Percentiles rank a stretch among this genome's conserved stretches.
These are phyloP conservation scores for Drosophila takahashii DNA, from an alignment of 1,140 invertebrate genomes.

Conservation along the genomic window DNA sequence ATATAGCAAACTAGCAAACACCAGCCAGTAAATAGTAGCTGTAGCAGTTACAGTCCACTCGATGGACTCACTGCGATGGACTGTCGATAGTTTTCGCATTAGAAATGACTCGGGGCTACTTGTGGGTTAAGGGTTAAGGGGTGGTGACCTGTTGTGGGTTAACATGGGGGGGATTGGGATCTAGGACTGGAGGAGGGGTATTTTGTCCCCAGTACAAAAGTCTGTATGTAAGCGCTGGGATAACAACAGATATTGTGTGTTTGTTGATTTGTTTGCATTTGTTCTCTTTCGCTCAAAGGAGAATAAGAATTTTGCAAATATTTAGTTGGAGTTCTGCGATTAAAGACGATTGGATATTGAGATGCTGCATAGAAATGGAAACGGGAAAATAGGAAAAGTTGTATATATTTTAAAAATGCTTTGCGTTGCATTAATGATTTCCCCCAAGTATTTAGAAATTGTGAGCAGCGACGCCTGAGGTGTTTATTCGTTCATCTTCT, in stretches of 20 bases:
- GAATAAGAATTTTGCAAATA: slow-evolving; percentile 29
- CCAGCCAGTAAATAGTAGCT: slow-evolving; percentile 35
- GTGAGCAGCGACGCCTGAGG: slow-evolving; percentile 8
- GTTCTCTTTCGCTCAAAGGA: slow-evolving; percentile 17
- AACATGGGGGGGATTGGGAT: neutral
- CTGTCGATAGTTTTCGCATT: slow-evolving; percentile 54
- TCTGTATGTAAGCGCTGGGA: slow-evolving; percentile 33
- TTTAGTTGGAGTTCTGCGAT: slow-evolving; percentile 12
- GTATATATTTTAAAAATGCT: neutral
- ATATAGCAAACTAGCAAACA: slow-evolving; percentile 45
- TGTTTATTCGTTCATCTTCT: slow-evolving; percentile 18
- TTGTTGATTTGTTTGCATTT: slow-evolving; percentile 37
- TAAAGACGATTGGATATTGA: neutral
- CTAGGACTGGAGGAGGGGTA: too few species aligned
- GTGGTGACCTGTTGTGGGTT: slow-evolving; percentile 8
- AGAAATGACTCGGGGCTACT: slow-evolving; percentile 25
- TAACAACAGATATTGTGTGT: slow-evolving; percentile 42
- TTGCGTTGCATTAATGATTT: slow-evolving; percentile 27
- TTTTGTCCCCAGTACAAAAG: slow-evolving; percentile 10
- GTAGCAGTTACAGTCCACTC: slow-evolving; percentile 33
- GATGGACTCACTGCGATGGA: slow-evolving; percentile 18
- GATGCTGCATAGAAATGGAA: neutral
- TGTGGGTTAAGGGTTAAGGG: slow-evolving; percentile 17
- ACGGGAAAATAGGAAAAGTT: neutral
- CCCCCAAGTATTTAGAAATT: slow-evolving; percentile 22